These are phyloP conservation scores for Eugnorisma glareosa DNA, from an alignment of 2,888 invertebrate genomes.

Conservation along the genomic window DNA sequence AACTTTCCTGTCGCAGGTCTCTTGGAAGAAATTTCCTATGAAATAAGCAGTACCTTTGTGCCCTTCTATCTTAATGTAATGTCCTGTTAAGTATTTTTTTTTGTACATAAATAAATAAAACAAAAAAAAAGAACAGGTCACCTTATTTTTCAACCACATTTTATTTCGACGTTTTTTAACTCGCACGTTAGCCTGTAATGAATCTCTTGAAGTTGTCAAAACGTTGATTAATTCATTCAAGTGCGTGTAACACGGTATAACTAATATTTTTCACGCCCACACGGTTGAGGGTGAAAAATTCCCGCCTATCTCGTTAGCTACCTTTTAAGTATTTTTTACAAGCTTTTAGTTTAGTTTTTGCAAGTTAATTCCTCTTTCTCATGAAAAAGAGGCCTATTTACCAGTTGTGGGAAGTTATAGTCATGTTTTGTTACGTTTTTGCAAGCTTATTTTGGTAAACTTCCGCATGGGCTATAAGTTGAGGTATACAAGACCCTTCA, in stretches of 20 bases:
- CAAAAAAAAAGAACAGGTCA: background rate
- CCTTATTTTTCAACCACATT: background rate
- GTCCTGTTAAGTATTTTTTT: too few species aligned
- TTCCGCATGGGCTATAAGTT: background rate
- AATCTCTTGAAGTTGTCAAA: conserved; percentile 47
- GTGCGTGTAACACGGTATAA: conserved; percentile 33
- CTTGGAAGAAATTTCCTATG: too few species aligned
- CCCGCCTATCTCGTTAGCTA: conserved; percentile 17
- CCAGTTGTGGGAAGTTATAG: background rate
- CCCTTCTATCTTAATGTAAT: too few species aligned
- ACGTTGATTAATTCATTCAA: conserved; percentile 53
- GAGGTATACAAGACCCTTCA: background rate
- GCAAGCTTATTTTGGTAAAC: background rate
- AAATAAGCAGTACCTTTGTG: too few species aligned
- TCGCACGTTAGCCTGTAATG: conserved; percentile 8
- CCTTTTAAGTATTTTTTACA: conserved; percentile 7
- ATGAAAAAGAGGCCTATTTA: background rate
- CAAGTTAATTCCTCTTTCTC: background rate
- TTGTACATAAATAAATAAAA: too few species aligned
- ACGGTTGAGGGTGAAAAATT: conserved; percentile 24
- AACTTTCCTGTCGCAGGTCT: too few species aligned
- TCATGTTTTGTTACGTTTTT: background rate
- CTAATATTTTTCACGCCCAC: conserved; percentile 40
- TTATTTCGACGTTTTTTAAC: background rate
- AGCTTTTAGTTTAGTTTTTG: conserved; percentile 1